Evolutionary conservation across 92 coral and sea anemone genomes (phyloP).

Genomic region (Porites cylindrica): DNA sequence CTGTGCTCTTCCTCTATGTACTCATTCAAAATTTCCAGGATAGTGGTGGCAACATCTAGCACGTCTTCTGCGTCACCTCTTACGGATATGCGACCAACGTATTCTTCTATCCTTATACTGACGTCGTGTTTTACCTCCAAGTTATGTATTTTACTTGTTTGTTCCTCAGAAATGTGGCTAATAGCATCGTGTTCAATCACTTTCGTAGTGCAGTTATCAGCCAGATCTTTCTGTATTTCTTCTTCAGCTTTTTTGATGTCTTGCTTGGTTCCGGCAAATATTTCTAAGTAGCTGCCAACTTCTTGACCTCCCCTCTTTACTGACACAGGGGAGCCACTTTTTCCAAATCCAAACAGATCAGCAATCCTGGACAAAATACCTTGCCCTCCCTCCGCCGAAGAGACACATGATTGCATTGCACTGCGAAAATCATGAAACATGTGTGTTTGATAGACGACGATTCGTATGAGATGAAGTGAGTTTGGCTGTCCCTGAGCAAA

Average conservation of each 20-base stretch:
- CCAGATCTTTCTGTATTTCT: constrained; percentile 45
- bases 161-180: constrained; percentile 60
- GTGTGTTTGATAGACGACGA: constrained; percentile 66
- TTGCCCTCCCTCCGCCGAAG: not conserved
- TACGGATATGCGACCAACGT: constrained; percentile 57
- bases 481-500: constrained; percentile 63
- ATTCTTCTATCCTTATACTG: constrained; percentile 41
- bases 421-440: constrained; percentile 61
- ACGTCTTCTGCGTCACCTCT: constrained; percentile 66
- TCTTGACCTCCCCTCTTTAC: not conserved
- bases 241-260: constrained; percentile 40
- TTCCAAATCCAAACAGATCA: constrained; percentile 30
- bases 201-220: constrained; percentile 52
- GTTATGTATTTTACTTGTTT: constrained; percentile 34
- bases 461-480: constrained; percentile 56
- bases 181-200: constrained; percentile 58
- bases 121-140: constrained; percentile 32
- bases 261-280: constrained; percentile 54
- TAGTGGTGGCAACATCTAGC: constrained; percentile 13
- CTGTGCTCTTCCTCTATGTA: constrained; percentile 61
- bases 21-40: constrained; percentile 49
- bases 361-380: constrained; percentile 33
- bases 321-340: not conserved
- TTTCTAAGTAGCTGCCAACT: constrained; percentile 18
- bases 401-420: constrained; percentile 57